Base-by-base conservation (phyloP, 1,140 invertebrate species). In the Drosophila virilis region DNA sequence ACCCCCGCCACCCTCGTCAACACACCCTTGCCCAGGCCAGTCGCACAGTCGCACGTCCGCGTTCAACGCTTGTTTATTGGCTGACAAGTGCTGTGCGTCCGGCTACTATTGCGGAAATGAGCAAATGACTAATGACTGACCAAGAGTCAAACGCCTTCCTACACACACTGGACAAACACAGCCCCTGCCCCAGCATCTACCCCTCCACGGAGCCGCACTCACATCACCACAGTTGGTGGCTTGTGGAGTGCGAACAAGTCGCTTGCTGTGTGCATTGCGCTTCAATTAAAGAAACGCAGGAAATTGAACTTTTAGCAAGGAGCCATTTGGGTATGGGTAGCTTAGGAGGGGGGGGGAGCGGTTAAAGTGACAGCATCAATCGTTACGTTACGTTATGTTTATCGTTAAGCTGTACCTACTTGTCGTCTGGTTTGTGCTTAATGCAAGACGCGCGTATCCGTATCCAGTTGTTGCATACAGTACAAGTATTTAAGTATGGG, bases 51-150 rank as follows among this genome's bases (percentile, higher is more conserved):
- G 9, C 33, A 43, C 15, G 33, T 48, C 37, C n/a, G 35, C n/a
- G 62, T 42, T 28, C 22, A 28, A 28, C 62, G 65, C 71, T 79
- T 89, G 83, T 89, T 88, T 88, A 88, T 88, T 88, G 83, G 84
- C 83, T 88, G 79, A 89, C 84, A 88, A 89, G 83, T 88, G 84
- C 83, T 88, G 84, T 81, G 79, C 80, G 88, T 88, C 83, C 83
- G 84, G 80, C 73, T 83, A 80, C 83, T 69, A 74, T 73, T 82
- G 67, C 84, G 84, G 84, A 88, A 88, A 88, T 90, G 84, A 89
- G 84, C 80, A 88, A 88, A 88, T 89, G 84, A 88, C 84, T 88
- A 88, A 88, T 88, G 84, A 84, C 84, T 89, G 79, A 89, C 77
- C 84, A 88, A 88, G 62, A 68, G 82, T 62, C 61, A 73, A 74